phyloP scores from a whole-genome alignment of 2,797 vertebrate species.

The Melanotaenia maccullochi region DNA sequence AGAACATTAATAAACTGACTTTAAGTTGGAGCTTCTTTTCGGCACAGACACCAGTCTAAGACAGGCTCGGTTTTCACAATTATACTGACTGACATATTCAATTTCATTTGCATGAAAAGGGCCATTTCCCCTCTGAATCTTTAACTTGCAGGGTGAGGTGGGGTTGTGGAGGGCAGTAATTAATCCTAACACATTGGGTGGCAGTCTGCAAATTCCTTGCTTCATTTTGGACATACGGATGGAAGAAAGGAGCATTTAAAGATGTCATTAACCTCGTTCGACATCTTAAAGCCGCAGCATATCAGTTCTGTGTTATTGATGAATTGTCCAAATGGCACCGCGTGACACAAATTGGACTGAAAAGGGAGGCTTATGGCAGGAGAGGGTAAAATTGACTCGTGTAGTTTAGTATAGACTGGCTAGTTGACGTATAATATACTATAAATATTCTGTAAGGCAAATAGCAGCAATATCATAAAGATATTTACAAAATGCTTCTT shows the following conservation, averaged over 20 bases:
- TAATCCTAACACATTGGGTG: slow-evolving; percentile 80
- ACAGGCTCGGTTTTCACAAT: slow-evolving; percentile 76
- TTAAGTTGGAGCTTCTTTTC: slow-evolving; percentile 64
- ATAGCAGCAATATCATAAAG: slow-evolving; percentile 6
- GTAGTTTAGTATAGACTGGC: slow-evolving; percentile 11
- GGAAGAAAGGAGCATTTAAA: slow-evolving; percentile 75
- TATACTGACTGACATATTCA: slow-evolving; percentile 83
- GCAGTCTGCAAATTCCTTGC: slow-evolving; percentile 74
- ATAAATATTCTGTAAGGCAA: slow-evolving; percentile 26
- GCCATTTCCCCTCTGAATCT: slow-evolving; percentile 79
- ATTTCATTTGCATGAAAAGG: slow-evolving; percentile 83
- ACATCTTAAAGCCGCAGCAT: slow-evolving; percentile 62
- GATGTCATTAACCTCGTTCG: slow-evolving; percentile 78
- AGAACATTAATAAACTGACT: slow-evolving; percentile 71
- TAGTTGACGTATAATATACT: slow-evolving; percentile 31
- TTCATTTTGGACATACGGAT: slow-evolving; percentile 62
- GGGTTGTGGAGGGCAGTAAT: slow-evolving; percentile 77
- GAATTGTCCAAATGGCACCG: slow-evolving; percentile 56
- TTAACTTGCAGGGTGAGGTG: slow-evolving; percentile 74
- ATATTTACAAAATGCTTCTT: not conserved
- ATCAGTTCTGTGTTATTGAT: slow-evolving; percentile 69
- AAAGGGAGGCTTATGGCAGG: slow-evolving; percentile 25
- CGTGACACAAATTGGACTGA: slow-evolving; percentile 41
- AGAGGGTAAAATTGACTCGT: slow-evolving; percentile 31
- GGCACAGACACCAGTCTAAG: slow-evolving; percentile 62